Evolutionary conservation across 2,797 vertebrate genomes (phyloP), one percentile per base, ranked within the genome.

Genomic region (Muscicapa striata): DNA sequence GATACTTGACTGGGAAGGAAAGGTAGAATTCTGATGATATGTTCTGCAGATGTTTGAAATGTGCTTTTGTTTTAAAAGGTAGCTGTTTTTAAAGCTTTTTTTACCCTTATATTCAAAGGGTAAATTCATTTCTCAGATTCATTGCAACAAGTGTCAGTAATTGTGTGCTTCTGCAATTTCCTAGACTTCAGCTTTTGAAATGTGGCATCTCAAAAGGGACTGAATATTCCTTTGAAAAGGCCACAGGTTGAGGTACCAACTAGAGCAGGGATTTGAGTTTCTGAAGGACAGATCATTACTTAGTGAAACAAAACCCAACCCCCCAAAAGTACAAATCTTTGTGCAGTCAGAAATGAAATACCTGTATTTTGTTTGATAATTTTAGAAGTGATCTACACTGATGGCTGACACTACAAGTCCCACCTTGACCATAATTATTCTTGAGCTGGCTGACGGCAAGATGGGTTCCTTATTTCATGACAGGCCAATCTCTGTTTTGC

Each of bases 41-140:
- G n/a, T 95, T 94, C 64, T 96, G 54, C 90, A 95, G 84, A 84
- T 94, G 77, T 79, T 94, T 95, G 54, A 84, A 90, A 95, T 89
- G 67, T 80, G 48, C 30, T 90, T 90, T 84, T 90, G 45, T 64
- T 95, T 91, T 91, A 58, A 63, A 92, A 96, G 51, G 30, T 73
- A 67, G 55, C 26, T 11, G 15, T 48, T 84, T 54, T 48, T 13
- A 61, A 87, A 86, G 59, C n/a, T n/a, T n/a, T n/a, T n/a, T n/a
- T n/a, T n/a, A n/a, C n/a, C n/a, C n/a, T 74, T 75, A 4, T 90
- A 80, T 93, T 74, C 43, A 80, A 95, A 93, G 92, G 51, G 75
- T 34, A 85, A 54, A 68, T 69, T 96, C n/a, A 40, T 43, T 66
- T 89, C 88, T 84, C 15, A 1, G 21, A 29, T 89, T 95, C 49